Conservation (phyloP, 1,140 invertebrate species). For the Potamilus streckersoni region DNA sequence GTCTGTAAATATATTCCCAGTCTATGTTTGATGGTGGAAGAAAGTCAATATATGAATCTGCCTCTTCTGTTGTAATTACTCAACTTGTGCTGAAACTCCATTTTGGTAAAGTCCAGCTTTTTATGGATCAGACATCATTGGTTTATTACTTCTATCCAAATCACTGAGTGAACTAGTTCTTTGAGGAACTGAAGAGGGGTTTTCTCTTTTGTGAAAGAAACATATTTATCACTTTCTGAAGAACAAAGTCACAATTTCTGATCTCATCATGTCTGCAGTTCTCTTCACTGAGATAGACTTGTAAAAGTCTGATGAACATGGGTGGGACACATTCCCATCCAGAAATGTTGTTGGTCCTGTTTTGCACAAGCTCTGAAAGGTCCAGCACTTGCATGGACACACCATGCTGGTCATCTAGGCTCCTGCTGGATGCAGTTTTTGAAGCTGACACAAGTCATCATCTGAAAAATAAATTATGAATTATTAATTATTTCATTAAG, state of each 20-base stretch:
- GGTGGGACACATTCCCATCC: conserved; percentile 10
- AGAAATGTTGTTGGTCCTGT: neutral
- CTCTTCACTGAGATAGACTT: neutral
- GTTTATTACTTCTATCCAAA: neutral
- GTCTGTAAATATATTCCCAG: conserved; percentile 16
- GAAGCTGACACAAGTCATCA: conserved; percentile 74
- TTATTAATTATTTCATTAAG: too few species aligned
- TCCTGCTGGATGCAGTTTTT: conserved; percentile 79
- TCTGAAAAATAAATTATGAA: conserved; percentile 39
- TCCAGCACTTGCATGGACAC: conserved; percentile 60
- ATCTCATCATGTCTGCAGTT: neutral
- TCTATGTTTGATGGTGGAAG: neutral
- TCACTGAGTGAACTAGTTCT: neutral
- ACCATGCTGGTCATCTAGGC: conserved; percentile 84
- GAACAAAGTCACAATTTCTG: conserved; percentile 23
- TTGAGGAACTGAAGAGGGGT: neutral
- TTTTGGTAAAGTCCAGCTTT: conserved; percentile 10
- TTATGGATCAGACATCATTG: neutral
- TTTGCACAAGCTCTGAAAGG: conserved; percentile 15
- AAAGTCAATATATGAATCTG: conserved; percentile 32
- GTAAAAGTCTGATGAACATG: neutral
- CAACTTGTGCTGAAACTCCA: conserved; percentile 39
- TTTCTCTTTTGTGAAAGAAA: conserved; percentile 23
- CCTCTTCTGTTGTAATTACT: conserved; percentile 32
- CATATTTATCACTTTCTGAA: conserved; percentile 28